A percentile compares a stretch with the other conserved stretches of the same genome.
Evolutionary conservation across 2,797 vertebrate species (phyloP).

Genomic region (Brachyrhaphis roseni): DNA sequence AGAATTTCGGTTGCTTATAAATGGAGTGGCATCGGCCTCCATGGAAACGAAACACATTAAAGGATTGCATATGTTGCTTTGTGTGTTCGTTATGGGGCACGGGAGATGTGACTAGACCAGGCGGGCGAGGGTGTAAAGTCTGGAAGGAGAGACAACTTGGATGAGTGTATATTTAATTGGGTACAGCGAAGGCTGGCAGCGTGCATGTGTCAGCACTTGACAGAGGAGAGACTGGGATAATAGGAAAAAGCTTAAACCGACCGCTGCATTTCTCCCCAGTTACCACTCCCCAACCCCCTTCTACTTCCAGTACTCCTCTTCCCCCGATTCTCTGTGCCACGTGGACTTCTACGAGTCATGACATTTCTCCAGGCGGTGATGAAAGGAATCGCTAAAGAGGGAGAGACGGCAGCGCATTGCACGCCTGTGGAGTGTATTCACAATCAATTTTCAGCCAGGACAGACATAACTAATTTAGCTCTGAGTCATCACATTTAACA

Average conservation of each 20-base stretch:
- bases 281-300: constrained; percentile 14
- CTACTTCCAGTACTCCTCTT: constrained; percentile 57
- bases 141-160: constrained; percentile 71
- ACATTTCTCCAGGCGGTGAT: constrained; percentile 82
- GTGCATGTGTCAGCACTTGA: constrained; percentile 75
- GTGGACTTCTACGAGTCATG: constrained; percentile 80
- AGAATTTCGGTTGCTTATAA: constrained; percentile 56
- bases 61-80: constrained; percentile 61
- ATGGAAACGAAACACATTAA: constrained; percentile 58
- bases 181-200: constrained; percentile 70
- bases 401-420: constrained; percentile 60
- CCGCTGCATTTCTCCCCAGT: constrained; percentile 56
- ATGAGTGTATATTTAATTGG: constrained; percentile 78
- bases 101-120: constrained; percentile 47
- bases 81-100: constrained; percentile 59
- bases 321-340: constrained; percentile 66
- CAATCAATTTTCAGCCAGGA: constrained; percentile 59
- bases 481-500: constrained; percentile 63
- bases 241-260: constrained; percentile 67
- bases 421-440: constrained; percentile 65
- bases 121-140: constrained; percentile 64
- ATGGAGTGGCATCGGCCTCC: constrained; percentile 41
- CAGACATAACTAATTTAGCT: constrained; percentile 70
- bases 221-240: constrained; percentile 67
- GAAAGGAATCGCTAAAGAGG: constrained; percentile 77